phyloP scores from a whole-genome alignment of 1,140 invertebrate genomes.

The Heliconius nattereri region DNA sequence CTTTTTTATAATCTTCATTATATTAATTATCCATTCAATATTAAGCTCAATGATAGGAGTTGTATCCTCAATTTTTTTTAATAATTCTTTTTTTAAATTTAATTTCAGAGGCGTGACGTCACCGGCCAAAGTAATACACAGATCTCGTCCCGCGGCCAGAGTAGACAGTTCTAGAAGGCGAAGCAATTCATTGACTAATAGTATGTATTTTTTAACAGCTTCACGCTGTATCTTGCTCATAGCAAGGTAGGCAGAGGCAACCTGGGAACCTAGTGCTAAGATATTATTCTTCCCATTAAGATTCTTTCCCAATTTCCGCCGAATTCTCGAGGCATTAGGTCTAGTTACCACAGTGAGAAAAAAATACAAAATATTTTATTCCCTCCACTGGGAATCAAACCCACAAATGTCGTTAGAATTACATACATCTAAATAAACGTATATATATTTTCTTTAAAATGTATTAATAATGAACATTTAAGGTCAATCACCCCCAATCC shows the following conservation, averaged over 20 bases:
- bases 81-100: no score
- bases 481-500: constrained; percentile 39
- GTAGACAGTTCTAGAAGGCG: constrained; percentile 53
- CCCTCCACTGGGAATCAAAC: neutral
- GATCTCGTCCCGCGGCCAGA: constrained; percentile 56
- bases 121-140: constrained; percentile 59
- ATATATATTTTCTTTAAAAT: no score
- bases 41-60: no score
- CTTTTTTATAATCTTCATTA: no score
- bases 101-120: constrained; percentile 51
- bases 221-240: neutral
- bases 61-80: neutral
- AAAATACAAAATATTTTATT: neutral
- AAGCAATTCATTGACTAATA: constrained; percentile 67
- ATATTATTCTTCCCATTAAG: neutral
- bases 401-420: neutral
- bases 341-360: neutral
- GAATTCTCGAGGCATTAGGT: neutral
- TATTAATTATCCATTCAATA: no score
- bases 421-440: neutral
- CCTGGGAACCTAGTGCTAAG: neutral
- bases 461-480: neutral
- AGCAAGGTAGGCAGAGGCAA: neutral
- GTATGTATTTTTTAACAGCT: constrained; percentile 42
- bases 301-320: neutral